Conservation (phyloP, 2,888 invertebrate species). For the Theodoxus fluviatilis region DNA sequence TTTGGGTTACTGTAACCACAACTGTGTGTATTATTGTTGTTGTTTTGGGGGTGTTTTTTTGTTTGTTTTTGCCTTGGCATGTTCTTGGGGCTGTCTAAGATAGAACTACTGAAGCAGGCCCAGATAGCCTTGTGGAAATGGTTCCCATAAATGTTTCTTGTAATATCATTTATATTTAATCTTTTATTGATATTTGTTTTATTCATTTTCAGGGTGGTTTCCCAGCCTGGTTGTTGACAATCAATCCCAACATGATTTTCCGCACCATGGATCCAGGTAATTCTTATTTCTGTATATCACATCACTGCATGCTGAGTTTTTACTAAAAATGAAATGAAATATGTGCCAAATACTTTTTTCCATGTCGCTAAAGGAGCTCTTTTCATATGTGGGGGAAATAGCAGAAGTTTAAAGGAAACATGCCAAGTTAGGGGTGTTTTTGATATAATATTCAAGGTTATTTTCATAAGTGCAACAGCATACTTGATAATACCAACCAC, state of each 20-base stretch:
- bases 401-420: not conserved
- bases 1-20: too few relatives aligned
- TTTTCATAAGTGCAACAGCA: too few relatives aligned
- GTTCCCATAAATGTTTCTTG: not conserved
- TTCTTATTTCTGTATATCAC: slow-evolving; percentile 47
- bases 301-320: not conserved
- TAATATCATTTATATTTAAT: not conserved
- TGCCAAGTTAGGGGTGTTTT: not conserved
- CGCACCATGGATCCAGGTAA: slow-evolving; percentile 63
- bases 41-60: too few relatives aligned
- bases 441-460: not conserved
- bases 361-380: too few relatives aligned
- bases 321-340: too few relatives aligned
- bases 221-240: slow-evolving; percentile 63
- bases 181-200: not conserved
- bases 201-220: slow-evolving; percentile 61
- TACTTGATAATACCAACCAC: too few relatives aligned
- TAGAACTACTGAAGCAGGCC: not conserved
- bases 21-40: too few relatives aligned
- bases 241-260: slow-evolving; percentile 53
- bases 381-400: too few relatives aligned
- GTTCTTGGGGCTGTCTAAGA: not conserved
- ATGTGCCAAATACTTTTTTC: too few relatives aligned
- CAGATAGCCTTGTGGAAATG: not conserved
- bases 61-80: not conserved